Conservation (phyloP, 2,113 vertebrate genomes). For the Poeciliopsis turrubarensis region DNA sequence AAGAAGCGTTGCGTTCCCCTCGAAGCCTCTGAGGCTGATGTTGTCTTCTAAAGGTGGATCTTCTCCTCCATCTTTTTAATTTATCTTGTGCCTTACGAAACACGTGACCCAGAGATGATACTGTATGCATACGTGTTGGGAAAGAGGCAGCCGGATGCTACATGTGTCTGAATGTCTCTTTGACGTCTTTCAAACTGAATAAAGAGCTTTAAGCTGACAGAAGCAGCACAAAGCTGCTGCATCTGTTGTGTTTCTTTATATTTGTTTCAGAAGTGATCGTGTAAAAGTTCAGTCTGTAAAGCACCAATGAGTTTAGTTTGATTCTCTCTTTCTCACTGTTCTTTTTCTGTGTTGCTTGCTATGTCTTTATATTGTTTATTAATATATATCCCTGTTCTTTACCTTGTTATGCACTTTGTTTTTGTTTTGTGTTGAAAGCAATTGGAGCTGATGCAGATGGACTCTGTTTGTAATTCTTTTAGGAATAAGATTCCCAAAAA, state of each 20-base stretch:
- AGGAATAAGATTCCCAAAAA: no score
- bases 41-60: conserved; percentile 18
- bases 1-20: not conserved
- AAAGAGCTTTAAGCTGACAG: conserved; percentile 65
- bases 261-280: not conserved
- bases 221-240: conserved; percentile 35
- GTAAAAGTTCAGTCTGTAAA: no score
- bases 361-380: no score
- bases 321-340: no score
- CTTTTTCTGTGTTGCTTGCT: no score
- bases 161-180: conserved; percentile 51
- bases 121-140: conserved; percentile 7
- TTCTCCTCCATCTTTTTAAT: conserved; percentile 70
- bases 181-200: conserved; percentile 63
- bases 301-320: no score
- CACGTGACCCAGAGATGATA: conserved; percentile 25
- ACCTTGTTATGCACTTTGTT: no score
- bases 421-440: no score
- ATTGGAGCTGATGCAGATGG: no score
- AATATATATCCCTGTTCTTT: no score
- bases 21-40: conserved; percentile 23
- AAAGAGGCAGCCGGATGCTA: not conserved
- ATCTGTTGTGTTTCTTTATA: not conserved
- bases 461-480: no score
- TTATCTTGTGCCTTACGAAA: conserved; percentile 87